Evolutionary conservation across 2,797 vertebrate species (phyloP).

Genomic region (Acanthornis magna): DNA sequence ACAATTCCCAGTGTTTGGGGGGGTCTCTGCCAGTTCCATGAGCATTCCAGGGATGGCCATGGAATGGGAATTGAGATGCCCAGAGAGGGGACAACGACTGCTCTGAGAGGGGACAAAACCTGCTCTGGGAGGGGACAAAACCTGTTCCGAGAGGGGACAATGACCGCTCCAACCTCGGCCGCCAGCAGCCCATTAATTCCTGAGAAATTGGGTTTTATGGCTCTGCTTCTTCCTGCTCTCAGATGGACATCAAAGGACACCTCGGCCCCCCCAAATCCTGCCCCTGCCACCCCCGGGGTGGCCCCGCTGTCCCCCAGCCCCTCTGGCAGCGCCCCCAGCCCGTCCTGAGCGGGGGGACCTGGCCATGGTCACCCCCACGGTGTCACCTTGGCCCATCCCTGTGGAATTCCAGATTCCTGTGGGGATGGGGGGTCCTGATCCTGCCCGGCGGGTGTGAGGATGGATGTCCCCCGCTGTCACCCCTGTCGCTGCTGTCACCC

Average conservation of each 20-base stretch:
- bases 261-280: background rate
- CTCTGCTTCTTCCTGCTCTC: background rate
- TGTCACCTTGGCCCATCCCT: background rate
- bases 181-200: background rate
- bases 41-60: no score
- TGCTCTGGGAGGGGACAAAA: background rate
- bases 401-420: background rate
- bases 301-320: background rate
- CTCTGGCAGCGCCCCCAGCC: background rate
- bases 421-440: background rate
- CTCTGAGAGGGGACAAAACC: no score
- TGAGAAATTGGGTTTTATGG: background rate
- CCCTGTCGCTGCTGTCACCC: background rate
- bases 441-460: background rate
- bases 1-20: background rate
- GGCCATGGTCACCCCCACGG: rapidly evolving
- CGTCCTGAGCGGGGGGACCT: rapidly evolving
- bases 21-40: background rate
- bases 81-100: background rate
- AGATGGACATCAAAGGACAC: background rate
- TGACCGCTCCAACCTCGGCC: background rate
- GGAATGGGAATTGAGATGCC: background rate
- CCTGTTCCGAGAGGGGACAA: background rate
- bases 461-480: background rate
- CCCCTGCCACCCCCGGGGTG: background rate